A percentile compares a stretch with the other conserved stretches of the same genome.
These are phyloP conservation scores for Aplodontia rufa DNA, from an alignment of 2,113 vertebrate genomes.

Conservation along the genomic window DNA sequence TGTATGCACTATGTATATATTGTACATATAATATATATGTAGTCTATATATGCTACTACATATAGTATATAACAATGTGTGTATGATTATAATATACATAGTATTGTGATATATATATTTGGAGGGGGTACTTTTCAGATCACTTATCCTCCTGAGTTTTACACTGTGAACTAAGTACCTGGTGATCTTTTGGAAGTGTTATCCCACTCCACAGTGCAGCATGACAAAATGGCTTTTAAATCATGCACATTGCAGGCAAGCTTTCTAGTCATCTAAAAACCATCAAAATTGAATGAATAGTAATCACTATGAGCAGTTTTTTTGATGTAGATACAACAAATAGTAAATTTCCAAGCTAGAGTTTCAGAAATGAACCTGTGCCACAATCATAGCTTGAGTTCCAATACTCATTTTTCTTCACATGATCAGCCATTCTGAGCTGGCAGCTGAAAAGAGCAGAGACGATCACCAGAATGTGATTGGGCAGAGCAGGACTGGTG, in stretches of 20 bases:
- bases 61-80: neutral
- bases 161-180: neutral
- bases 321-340: neutral
- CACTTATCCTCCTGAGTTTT: too few relatives aligned
- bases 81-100: neutral
- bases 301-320: neutral
- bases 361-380: neutral
- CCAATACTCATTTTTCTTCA: slow-evolving; percentile 2
- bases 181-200: neutral
- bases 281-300: neutral
- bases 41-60: neutral
- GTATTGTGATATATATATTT: too few relatives aligned
- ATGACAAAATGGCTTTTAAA: neutral
- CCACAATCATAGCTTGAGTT: neutral
- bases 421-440: neutral
- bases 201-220: neutral
- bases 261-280: neutral
- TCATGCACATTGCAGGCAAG: neutral
- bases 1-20: neutral
- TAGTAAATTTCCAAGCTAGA: neutral
- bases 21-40: neutral
- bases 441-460: slow-evolving; percentile 56
- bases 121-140: too few relatives aligned
- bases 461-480: slow-evolving; percentile 33
- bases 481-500: slow-evolving; percentile 68